These are phyloP conservation scores for Xiphydria camelus DNA, from an alignment of 2,888 invertebrate genomes.

Conservation along the genomic window DNA sequence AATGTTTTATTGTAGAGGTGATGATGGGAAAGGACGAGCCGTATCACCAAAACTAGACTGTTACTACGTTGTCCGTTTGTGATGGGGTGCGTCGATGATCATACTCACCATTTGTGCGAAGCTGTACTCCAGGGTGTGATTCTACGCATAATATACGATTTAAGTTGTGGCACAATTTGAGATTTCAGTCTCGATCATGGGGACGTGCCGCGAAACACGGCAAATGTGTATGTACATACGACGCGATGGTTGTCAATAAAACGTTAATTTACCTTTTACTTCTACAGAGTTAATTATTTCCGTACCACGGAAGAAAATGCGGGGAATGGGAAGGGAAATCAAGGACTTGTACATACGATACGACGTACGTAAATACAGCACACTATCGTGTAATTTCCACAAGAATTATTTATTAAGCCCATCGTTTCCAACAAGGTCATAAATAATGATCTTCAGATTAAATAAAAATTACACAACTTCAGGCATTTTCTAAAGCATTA, in stretches of 20 bases:
- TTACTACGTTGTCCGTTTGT: too few relatives aligned
- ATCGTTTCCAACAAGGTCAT: slow-evolving; percentile 45
- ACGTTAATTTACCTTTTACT: background rate
- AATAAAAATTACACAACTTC: slow-evolving; percentile 47
- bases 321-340: background rate
- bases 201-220: slow-evolving; percentile 21
- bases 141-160: slow-evolving; percentile 12
- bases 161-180: slow-evolving; percentile 16
- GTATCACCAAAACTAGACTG: too few relatives aligned
- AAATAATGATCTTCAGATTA: slow-evolving; percentile 48
- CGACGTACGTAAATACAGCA: too few relatives aligned
- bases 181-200: slow-evolving; percentile 21
- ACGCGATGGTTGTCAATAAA: slow-evolving; percentile 35
- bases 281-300: background rate
- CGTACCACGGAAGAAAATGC: background rate
- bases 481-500: slow-evolving; percentile 44
- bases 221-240: slow-evolving; percentile 33
- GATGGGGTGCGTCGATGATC: too few relatives aligned
- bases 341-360: background rate
- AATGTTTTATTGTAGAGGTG: too few relatives aligned
- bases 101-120: too few relatives aligned
- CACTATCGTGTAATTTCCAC: too few relatives aligned
- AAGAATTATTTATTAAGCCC: slow-evolving; percentile 51
- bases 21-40: too few relatives aligned
- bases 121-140: slow-evolving; percentile 16